Evolutionary conservation across 2,888 invertebrate genomes (phyloP), one percentile per base, ranked within the genome.

Genomic region (Germaria angustata): DNA sequence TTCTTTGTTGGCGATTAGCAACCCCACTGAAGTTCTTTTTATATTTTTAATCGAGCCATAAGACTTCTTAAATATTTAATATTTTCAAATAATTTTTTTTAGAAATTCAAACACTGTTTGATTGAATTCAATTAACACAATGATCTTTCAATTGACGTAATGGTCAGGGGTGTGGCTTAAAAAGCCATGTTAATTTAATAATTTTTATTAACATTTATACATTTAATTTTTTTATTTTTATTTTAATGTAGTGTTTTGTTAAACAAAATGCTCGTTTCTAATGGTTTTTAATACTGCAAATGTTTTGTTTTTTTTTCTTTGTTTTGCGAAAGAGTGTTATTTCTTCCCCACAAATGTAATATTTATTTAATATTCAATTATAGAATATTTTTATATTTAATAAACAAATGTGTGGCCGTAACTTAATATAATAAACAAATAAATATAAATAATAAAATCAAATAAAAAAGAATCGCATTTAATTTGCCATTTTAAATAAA

Each of bases 391-490:
- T 2, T n/a, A 39, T n/a, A 39, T 13, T 39, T 39, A 28, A 51
- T n/a, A 6, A n/a, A 11, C n/a, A 51, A 24, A 7, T 49, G 1
- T 24, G 11, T 5, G 22, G 24, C 24, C 22, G 24, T 51, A 36
- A 22, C 7, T 22, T n/a, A 13, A 36, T 36, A 36, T 7, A 57
- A 28, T 24, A n/a, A 20, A 36, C 7, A 28, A 55, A 44, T 32
- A 69, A 44, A 57, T 7, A 44, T 49, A 24, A 39, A 24, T 15
- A 51, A 39, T 7, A 28, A 39, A 61, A 34, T n/a, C 6, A 28
- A 28, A 46, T 41, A 32, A 61, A 44, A 46, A 65, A 2, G 15
- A 65, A 46, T 36, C 46, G 65, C 46, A 75, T 75, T 75, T 66
- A 63, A 57, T 39, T 41, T 75, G 24, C 49, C 39, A 66, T 20